Evolutionary conservation across 2,797 vertebrate species (phyloP).

Genomic region (Cygnus olor): DNA sequence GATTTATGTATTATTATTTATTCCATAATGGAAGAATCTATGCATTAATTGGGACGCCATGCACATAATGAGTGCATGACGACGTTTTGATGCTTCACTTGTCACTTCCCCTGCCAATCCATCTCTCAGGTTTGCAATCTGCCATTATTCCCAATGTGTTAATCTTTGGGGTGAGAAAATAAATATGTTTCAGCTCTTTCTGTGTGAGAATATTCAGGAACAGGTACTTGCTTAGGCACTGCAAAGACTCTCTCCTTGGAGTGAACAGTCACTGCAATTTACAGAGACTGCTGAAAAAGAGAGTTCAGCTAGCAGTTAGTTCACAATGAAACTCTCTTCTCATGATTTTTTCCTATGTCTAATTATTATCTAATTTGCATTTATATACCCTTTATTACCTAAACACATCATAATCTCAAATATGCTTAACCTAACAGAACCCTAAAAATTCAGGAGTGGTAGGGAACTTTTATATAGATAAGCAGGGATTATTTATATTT

Average conservation of each 20-base stretch:
- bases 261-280: background rate
- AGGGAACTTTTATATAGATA: background rate
- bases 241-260: background rate
- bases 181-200: background rate
- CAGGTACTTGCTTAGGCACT: background rate
- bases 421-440: conserved; percentile 25
- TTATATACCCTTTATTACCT: background rate
- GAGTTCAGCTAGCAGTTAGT: conserved; percentile 7
- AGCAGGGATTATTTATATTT: background rate
- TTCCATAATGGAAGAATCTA: background rate
- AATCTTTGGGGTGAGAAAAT: background rate
- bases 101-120: conserved; percentile 9
- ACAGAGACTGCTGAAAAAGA: background rate
- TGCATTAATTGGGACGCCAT: background rate
- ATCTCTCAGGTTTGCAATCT: background rate
- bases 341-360: background rate
- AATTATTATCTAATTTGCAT: conserved; percentile 21
- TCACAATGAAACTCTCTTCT: background rate
- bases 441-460: background rate
- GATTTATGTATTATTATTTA: background rate
- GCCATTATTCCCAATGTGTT: background rate
- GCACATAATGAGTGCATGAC: background rate
- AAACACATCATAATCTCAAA: background rate
- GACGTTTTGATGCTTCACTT: conserved; percentile 29
- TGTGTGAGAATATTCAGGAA: background rate